Percentiles rank a stretch among this genome's conserved stretches.
These are phyloP conservation scores for Drosophila kanekoi DNA, from an alignment of 2,888 invertebrate genomes.

Conservation along the genomic window DNA sequence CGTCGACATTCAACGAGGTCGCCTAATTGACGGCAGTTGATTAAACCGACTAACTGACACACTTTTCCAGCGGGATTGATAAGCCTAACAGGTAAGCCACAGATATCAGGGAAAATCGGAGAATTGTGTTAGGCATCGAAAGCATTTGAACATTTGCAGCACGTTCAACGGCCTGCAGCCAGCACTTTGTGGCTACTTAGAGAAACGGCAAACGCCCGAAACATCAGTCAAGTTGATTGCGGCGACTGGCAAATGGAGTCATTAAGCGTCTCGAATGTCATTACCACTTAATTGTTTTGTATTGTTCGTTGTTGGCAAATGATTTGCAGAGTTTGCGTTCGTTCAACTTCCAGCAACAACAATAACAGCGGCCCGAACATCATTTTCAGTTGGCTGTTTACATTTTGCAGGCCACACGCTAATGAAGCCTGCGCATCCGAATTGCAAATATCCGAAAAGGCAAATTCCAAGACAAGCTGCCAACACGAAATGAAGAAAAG, in stretches of 20 bases:
- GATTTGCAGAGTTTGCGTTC: slow-evolving; percentile 45
- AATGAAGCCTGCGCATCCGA: slow-evolving; percentile 36
- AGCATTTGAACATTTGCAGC: background rate
- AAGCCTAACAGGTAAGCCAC: slow-evolving; percentile 14
- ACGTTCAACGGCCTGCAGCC: slow-evolving; percentile 3
- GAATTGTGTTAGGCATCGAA: background rate
- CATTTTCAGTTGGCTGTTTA: slow-evolving; percentile 9
- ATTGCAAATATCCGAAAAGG: slow-evolving; percentile 30
- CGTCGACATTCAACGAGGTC: slow-evolving; percentile 35
- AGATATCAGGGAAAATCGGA: background rate
- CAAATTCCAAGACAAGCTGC: slow-evolving; percentile 8
- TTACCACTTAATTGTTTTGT: slow-evolving; percentile 45
- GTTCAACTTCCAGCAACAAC: slow-evolving; percentile 41
- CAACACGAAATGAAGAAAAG: background rate
- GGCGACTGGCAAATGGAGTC: slow-evolving; percentile 37
- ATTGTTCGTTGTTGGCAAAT: slow-evolving; percentile 22
- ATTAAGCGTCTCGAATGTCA: slow-evolving; percentile 50
- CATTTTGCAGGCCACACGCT: slow-evolving; percentile 12
- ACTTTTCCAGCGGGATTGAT: slow-evolving; percentile 22
- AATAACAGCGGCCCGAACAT: slow-evolving; percentile 1
- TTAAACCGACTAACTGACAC: slow-evolving; percentile 38
- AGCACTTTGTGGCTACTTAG: slow-evolving; percentile 9
- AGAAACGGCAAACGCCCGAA: slow-evolving; percentile 12
- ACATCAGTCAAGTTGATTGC: slow-evolving; percentile 23
- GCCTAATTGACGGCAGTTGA: slow-evolving; percentile 13